Evolutionary conservation across 2,888 invertebrate genomes (phyloP), one percentile per base, ranked within the genome.

Genomic region (Brachylomia viminalis): DNA sequence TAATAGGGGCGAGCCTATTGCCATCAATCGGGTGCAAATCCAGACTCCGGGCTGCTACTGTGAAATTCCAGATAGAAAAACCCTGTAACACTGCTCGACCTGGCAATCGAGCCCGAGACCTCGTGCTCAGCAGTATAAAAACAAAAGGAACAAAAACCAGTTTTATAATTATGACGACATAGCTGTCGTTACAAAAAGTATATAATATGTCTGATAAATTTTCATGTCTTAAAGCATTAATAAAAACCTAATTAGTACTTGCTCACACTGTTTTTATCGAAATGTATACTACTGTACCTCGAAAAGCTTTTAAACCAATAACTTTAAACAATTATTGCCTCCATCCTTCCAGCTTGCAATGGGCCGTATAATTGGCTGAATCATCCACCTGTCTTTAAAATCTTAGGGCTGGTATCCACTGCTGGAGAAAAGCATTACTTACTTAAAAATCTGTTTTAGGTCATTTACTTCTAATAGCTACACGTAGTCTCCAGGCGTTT

Each of bases 271-370:
- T 45, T 45, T 75, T 20, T 45, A 27, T n/a, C 38, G 4, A 10
- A 23, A 47, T 20, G 17, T 30, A 42, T 52, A 45, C 20, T 54
- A 23, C 27, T 61, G 10, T 70, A 30, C 59, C 11, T 20, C 7
- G 17, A n/a, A 74, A 42, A 49, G 11, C 23, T 49, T 52, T 75
- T 52, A 76, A 20, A 58, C 47, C 6, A 58, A 17, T 58, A 47
- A 38, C 17, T 27, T 49, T 5, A 58, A 30, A 2, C 11, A 3
- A 20, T 49, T 15, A 49, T 75, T 30, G 6, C 2, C 17, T 13
- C 0, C 7, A 74, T n/a, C 15, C 5, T 20, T 59, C 2, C 30
- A n/a, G 17, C 6, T 17, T 38, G 13, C 17, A 17, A 17, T 52
- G 4, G 42, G 17, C 23, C 38, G 17, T 70, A 2, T 38, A n/a